phyloP scores from a whole-genome alignment of 1,140 invertebrate genomes.

The Drosophila burlai region DNA sequence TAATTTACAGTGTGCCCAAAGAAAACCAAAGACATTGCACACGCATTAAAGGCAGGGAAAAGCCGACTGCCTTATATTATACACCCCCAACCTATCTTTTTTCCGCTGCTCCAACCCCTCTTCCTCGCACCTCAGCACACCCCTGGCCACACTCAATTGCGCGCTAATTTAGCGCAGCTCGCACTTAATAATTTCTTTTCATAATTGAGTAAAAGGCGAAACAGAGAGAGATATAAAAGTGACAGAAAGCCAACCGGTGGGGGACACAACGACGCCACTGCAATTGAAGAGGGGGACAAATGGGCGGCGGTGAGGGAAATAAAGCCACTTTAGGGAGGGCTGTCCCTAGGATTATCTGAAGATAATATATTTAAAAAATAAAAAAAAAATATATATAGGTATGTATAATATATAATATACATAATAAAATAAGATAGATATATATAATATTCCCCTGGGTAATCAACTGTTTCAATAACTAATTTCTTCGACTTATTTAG shows the following conservation, averaged over 20 bases:
- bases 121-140: not conserved
- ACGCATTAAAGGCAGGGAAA: conserved; percentile 33
- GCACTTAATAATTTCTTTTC: conserved; percentile 84
- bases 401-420: fast-evolving
- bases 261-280: conserved; percentile 28
- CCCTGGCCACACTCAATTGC: conserved; percentile 76
- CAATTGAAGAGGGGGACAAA: conserved; percentile 18
- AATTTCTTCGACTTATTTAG: not conserved
- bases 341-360: not conserved
- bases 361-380: not conserved
- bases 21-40: conserved; percentile 60
- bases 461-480: too few species aligned
- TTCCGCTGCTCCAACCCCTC: not conserved
- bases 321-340: conserved; percentile 1
- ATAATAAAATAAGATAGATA: too few species aligned
- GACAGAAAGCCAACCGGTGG: conserved; percentile 36
- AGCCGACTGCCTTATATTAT: not conserved
- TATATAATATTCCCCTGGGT: fast-evolving
- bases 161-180: conserved; percentile 80
- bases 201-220: conserved; percentile 70
- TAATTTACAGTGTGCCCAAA: not conserved
- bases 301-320: not conserved
- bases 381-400: not conserved
- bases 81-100: not conserved
- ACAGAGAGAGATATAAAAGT: conserved; percentile 36